Conservation (phyloP, 2,797 vertebrate genomes). For the Columba guinea region DNA sequence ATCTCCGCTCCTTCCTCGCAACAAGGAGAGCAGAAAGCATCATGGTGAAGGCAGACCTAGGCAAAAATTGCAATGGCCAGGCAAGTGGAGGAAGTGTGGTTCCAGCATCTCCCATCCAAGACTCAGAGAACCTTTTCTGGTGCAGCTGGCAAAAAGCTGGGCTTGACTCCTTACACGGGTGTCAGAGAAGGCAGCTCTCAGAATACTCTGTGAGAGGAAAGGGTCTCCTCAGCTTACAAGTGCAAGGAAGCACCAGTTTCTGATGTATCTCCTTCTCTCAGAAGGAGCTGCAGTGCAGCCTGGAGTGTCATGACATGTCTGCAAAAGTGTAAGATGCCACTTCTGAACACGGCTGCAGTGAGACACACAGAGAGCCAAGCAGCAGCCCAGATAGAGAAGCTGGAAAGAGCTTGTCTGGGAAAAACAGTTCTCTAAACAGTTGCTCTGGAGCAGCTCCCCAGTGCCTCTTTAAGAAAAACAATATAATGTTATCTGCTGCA, state of each 20-base stretch:
- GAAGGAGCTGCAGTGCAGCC: not conserved
- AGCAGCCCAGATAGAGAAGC: not conserved
- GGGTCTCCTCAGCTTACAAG: not conserved
- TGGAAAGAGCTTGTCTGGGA: not conserved
- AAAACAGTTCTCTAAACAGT: not conserved
- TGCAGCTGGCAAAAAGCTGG: not conserved
- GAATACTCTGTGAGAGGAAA: not conserved
- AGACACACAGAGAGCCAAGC: not conserved
- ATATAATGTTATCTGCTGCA: not conserved
- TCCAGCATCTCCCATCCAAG: not conserved
- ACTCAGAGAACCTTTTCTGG: not conserved
- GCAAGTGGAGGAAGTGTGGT: not conserved
- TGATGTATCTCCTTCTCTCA: not conserved
- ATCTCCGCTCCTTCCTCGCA: not conserved
- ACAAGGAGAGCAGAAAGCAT: not conserved
- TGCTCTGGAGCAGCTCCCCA: not conserved
- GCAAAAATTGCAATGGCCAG: fast-evolving
- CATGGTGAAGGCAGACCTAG: not conserved
- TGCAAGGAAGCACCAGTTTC: not conserved
- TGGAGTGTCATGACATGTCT: fast-evolving
- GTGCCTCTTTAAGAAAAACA: not conserved
- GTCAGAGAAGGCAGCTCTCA: not conserved
- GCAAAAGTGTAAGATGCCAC: not conserved
- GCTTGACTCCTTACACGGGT: not conserved
- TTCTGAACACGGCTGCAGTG: fast-evolving